Evolutionary conservation across 1,140 invertebrate species (phyloP), one percentile per base, ranked within the genome.

Genomic region (Venustaconcha ellipsiformis): DNA sequence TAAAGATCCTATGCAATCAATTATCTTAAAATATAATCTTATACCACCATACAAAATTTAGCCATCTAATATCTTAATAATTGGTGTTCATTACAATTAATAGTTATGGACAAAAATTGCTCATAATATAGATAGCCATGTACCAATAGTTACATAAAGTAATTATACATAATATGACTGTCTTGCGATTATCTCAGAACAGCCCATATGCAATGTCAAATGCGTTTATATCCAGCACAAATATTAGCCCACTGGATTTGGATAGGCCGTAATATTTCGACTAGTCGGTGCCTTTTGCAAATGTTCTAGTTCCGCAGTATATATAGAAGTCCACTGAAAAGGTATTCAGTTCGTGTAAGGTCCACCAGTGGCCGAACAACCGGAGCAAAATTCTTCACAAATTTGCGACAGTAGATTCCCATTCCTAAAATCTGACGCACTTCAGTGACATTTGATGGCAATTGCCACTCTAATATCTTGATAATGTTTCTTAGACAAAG

Each of bases 161-260:
- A n/a, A n/a, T n/a, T n/a, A n/a, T n/a, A n/a, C n/a, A n/a, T n/a
- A n/a, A n/a, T n/a, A n/a, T n/a, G n/a, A 63, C 82, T 74, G 13
- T 81, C 74, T 60, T 83, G 73, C 12, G 71, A 58, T 76, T 89
- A 87, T 13, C 73, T 76, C 55, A 89, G 74, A 0, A 84, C 83
- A 12, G 82, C 82, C n/a, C 85, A 86, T 17, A 88, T 72, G 12
- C 70, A 14, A 62, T 6, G 58, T 82, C 76, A 63, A 74, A 80
- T 18, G 79, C 84, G 66, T 86, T 85, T 14, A 73, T 80, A 57
- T 85, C 80, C n/a, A 87, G 23, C n/a, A 82, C 78, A 68, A 80
- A n/a, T n/a, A 87, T 20, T 66, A 2, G 5, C 67, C 66, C 12
- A 62, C 62, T 20, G 63, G 58, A 37, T 70, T 58, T 57, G 76